A percentile compares a stretch with the other conserved stretches of the same genome.
Conservation (phyloP, 2,888 invertebrate genomes). For the Dicranocentrus wangi region DNA sequence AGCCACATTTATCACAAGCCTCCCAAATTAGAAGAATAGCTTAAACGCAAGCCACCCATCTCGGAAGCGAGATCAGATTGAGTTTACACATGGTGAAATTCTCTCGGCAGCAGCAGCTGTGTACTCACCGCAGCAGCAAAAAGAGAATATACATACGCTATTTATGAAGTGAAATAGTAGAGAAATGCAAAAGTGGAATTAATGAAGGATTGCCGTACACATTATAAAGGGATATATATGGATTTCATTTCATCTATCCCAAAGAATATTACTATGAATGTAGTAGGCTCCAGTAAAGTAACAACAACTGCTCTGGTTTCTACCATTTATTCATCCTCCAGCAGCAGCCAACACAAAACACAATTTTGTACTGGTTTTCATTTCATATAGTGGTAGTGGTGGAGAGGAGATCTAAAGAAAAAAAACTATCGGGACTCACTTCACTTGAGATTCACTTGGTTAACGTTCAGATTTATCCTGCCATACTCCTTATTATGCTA, state of each 20-base stretch:
- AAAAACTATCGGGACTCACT: slow-evolving; percentile 19
- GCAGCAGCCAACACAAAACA: background rate
- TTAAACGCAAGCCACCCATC: too few relatives aligned
- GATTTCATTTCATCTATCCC: slow-evolving; percentile 25
- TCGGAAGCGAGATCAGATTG: too few relatives aligned
- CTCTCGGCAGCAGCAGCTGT: slow-evolving; percentile 52
- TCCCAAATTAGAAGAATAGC: too few relatives aligned
- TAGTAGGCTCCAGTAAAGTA: background rate
- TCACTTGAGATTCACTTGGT: slow-evolving; percentile 29
- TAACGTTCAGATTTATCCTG: slow-evolving; percentile 44
- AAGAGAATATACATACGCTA: slow-evolving; percentile 20
- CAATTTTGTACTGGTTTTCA: background rate
- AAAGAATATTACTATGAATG: background rate
- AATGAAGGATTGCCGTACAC: slow-evolving; percentile 51
- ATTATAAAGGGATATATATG: slow-evolving; percentile 22
- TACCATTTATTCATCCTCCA: background rate
- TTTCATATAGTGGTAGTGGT: too few relatives aligned
- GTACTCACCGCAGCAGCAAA: slow-evolving; percentile 36
- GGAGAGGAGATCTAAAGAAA: too few relatives aligned
- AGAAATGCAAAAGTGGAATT: slow-evolving; percentile 45
- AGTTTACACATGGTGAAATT: slow-evolving; percentile 36
- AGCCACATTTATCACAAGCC: too few relatives aligned
- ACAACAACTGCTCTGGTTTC: background rate
- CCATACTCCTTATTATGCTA: slow-evolving; percentile 4
- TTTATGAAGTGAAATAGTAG: slow-evolving; percentile 37